A percentile compares a stretch with the other conserved stretches of the same genome.
Conservation (phyloP, 1,140 invertebrate genomes). For the Diabrotica virgifera region DNA sequence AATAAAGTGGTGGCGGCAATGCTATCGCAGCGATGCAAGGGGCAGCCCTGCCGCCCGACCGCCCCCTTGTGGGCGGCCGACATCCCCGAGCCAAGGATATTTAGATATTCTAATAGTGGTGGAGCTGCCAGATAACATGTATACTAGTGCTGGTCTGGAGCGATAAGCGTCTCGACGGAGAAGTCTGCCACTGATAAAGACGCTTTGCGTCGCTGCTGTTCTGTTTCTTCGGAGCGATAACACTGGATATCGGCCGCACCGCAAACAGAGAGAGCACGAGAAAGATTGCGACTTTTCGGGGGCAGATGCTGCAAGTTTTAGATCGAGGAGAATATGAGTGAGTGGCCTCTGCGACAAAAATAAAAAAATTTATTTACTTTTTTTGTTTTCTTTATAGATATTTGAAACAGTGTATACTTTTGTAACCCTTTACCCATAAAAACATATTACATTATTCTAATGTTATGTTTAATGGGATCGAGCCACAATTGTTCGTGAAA, state of each 20-base stretch:
- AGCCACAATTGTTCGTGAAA: too few relatives aligned
- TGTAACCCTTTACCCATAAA: too few relatives aligned
- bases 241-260: slow-evolving; percentile 37
- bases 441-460: too few relatives aligned
- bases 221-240: slow-evolving; percentile 41
- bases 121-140: slow-evolving; percentile 45
- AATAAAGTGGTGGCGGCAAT: slow-evolving; percentile 43
- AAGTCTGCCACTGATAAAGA: slow-evolving; percentile 45
- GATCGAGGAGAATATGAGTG: slow-evolving; percentile 7
- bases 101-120: slow-evolving; percentile 52
- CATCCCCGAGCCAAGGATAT: slow-evolving; percentile 43
- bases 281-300: not conserved
- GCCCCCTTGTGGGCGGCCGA: slow-evolving; percentile 26
- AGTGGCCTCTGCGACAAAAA: not conserved
- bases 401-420: too few relatives aligned
- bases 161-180: slow-evolving; percentile 45
- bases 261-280: slow-evolving; percentile 30
- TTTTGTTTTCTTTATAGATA: too few relatives aligned
- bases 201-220: slow-evolving; percentile 40
- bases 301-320: slow-evolving; percentile 13
- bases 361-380: not conserved
- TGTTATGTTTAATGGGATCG: too few relatives aligned
- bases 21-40: slow-evolving; percentile 44
- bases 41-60: slow-evolving; percentile 20
- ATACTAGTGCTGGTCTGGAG: slow-evolving; percentile 44